Percentiles rank a stretch among this genome's conserved stretches.
Evolutionary conservation across 2,888 invertebrate species (phyloP).

Genomic region (Idaea aversata): DNA sequence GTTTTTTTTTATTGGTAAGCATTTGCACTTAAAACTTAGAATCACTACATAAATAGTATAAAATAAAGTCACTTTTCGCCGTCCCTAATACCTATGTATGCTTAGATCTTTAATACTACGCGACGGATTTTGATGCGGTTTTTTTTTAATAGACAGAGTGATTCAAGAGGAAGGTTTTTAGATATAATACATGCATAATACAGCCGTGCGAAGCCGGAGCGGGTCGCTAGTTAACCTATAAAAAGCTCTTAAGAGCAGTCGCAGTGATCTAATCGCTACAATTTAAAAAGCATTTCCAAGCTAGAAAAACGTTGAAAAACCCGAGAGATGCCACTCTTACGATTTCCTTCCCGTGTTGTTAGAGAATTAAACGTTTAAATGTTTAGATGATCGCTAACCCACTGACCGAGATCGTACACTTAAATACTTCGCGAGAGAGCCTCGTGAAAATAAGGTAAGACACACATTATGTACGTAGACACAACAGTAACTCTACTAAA

Average conservation of each 20-base stretch:
- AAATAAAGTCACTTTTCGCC: too few relatives aligned
- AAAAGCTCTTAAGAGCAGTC: not conserved
- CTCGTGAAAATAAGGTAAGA: not conserved
- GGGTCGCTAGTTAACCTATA: too few relatives aligned
- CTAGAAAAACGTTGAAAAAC: constrained; percentile 7
- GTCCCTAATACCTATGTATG: too few relatives aligned
- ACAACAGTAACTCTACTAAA: not conserved
- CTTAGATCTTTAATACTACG: too few relatives aligned
- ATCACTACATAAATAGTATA: too few relatives aligned
- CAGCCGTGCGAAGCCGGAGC: too few relatives aligned
- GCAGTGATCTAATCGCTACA: not conserved
- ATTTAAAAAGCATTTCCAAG: constrained; percentile 5
- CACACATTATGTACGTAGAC: not conserved
- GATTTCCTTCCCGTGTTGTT: constrained; percentile 31
- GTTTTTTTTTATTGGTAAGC: too few relatives aligned
- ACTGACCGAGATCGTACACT: constrained; percentile 56
- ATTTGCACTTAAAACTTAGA: too few relatives aligned
- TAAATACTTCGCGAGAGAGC: constrained; percentile 51
- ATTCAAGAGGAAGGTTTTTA: too few relatives aligned
- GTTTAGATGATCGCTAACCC: constrained; percentile 43
- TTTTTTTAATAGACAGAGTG: too few relatives aligned
- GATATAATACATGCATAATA: too few relatives aligned
- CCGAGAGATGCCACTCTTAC: constrained; percentile 13
- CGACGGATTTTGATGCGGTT: too few relatives aligned
- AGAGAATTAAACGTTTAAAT: constrained; percentile 34